Evolutionary conservation across 2,797 vertebrate species (phyloP), one percentile per base, ranked within the genome.

Genomic region (Meda fulgida): DNA sequence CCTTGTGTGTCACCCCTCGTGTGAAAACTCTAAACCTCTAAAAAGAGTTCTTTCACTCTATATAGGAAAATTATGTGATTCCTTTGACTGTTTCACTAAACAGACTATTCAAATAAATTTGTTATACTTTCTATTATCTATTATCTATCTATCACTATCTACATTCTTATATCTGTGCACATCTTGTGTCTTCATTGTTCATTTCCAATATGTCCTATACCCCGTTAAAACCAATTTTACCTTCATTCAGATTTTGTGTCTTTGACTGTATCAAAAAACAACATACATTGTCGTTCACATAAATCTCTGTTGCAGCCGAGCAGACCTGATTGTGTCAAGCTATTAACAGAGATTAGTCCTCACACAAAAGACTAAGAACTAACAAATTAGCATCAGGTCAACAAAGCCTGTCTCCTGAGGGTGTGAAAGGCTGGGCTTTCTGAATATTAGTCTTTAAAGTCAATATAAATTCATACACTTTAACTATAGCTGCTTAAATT

Each of bases 331-430:
- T 80, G 81, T 87, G 81, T 88, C 84, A 87, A 73, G 80, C 80
- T 88, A 92, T 91, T 91, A 91, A 86, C 86, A 89, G 84, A 91
- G 90, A 90, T 91, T 91, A 92, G 90, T 80, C 60, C 55, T 43
- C 26, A 78, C 73, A 88, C 87, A 90, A 88, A 79, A 87, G 85
- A 86, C 38, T 87, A 66, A 77, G 69, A 71, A 79, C 71, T 82
- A 72, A 83, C 40, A 65, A 84, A 91, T 91, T 91, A 89, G 87
- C 86, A 86, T 90, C 77, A 65, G 87, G 78, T 89, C 90, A 91
- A 91, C 87, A 89, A 89, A 89, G 81, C 71, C 51, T 43, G 78
- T 31, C 86, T 84, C 70, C 78, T 53, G 78, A 55, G 86, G 87
- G 73, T 85, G 77, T 63, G 40, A 85, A 43, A 38, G 77, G n/a